phyloP scores from a whole-genome alignment of 2,888 invertebrate genomes.

The Muschampia plurimacula region DNA sequence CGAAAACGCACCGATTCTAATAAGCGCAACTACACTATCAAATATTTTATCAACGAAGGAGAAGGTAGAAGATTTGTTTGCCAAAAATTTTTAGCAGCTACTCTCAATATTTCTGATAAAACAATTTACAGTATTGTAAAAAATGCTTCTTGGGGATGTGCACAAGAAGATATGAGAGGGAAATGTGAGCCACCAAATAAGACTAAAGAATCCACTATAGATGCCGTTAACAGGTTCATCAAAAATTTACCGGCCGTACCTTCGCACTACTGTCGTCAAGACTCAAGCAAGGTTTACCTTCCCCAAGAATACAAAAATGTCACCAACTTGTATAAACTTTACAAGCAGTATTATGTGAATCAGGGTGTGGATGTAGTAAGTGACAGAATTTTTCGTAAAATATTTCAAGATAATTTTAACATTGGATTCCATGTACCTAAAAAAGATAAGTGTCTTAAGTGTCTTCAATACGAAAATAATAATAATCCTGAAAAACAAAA shows the following conservation, averaged over 20 bases:
- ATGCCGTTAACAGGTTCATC: constrained; percentile 38
- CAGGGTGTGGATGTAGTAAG: constrained; percentile 34
- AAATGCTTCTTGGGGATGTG: constrained; percentile 13
- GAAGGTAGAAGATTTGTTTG: constrained; percentile 5
- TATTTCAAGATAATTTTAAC: constrained; percentile 46
- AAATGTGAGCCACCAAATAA: constrained; percentile 42
- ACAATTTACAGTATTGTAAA: not conserved
- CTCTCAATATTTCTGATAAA: not conserved
- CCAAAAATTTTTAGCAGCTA: not conserved
- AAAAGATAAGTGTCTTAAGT: constrained; percentile 46
- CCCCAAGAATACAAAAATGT: constrained; percentile 41
- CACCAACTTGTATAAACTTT: constrained; percentile 41
- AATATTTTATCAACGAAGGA: constrained; percentile 9
- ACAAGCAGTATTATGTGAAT: constrained; percentile 40
- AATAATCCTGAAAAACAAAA: not conserved
- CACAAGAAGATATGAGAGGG: constrained; percentile 44
- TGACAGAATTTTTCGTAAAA: constrained; percentile 45
- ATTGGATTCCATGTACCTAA: constrained; percentile 48
- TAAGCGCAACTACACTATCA: constrained; percentile 8
- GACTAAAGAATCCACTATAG: constrained; percentile 28
- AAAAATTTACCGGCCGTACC: constrained; percentile 44
- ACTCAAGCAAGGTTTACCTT: constrained; percentile 38
- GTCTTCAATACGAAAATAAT: constrained; percentile 24
- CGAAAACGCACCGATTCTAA: constrained; percentile 2
- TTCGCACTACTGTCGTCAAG: constrained; percentile 48